Evolutionary conservation across 2,797 vertebrate genomes (phyloP).

Genomic region (Sebastolobus alascanus): DNA sequence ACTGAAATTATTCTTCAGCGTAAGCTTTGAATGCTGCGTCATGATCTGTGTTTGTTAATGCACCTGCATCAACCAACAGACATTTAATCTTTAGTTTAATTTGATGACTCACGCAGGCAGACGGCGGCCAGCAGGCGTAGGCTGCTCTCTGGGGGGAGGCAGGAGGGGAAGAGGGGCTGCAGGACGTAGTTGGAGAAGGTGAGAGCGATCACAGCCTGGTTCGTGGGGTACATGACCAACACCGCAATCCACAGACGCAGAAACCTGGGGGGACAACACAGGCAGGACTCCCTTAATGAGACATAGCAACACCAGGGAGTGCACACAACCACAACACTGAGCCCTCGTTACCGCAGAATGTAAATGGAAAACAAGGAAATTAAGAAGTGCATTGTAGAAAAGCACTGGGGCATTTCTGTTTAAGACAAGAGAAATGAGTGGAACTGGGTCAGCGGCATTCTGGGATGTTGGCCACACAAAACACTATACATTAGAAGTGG

Average conservation of each 20-base stretch:
- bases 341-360: not conserved
- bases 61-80: not conserved
- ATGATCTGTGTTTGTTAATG: not conserved
- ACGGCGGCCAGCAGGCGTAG: constrained; percentile 86
- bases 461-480: constrained; percentile 24
- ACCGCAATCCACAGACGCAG: constrained; percentile 90
- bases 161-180: constrained; percentile 88
- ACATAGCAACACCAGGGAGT: not conserved
- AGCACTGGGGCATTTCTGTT: constrained; percentile 27
- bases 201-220: constrained; percentile 90
- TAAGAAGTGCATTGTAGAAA: constrained; percentile 20
- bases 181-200: constrained; percentile 91
- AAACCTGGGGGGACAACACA: constrained; percentile 79
- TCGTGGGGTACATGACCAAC: constrained; percentile 90
- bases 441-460: constrained; percentile 52
- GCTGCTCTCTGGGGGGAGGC: constrained; percentile 84
- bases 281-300: constrained; percentile 9
- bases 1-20: not conserved
- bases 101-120: constrained; percentile 87
- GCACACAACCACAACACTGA: not conserved
- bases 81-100: constrained; percentile 3
- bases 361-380: constrained; percentile 19
- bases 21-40: not conserved
- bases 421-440: constrained; percentile 24
- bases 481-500: not conserved